Evolutionary conservation across 2,797 vertebrate species (phyloP).

Genomic region (Passerculus sandwichensis): DNA sequence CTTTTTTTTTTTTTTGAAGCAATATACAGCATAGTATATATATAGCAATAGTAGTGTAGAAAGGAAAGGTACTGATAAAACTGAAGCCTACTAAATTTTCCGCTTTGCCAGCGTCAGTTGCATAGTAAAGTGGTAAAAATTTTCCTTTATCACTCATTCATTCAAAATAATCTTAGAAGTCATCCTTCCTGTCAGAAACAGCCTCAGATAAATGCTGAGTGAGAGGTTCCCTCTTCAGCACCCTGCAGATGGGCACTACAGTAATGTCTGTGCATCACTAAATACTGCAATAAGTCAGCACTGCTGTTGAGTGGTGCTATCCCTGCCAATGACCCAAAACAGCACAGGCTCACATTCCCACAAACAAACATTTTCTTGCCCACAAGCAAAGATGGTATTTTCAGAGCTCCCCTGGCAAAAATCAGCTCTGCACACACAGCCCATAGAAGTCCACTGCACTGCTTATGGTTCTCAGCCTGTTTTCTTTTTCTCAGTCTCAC

Average conservation of each 20-base stretch:
- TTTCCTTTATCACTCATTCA: background rate
- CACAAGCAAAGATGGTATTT: background rate
- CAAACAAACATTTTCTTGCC: background rate
- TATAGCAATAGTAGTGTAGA: background rate
- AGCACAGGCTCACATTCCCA: background rate
- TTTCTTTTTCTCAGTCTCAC: background rate
- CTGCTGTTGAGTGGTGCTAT: background rate
- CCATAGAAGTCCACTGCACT: rapidly evolving
- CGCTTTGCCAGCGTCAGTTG: background rate
- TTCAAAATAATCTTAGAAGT: background rate
- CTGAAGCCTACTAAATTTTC: background rate
- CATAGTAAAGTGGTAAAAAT: background rate
- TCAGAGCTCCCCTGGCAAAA: background rate
- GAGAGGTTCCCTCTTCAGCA: background rate
- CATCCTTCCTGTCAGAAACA: background rate
- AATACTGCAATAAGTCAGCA: background rate
- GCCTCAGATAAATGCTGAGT: background rate
- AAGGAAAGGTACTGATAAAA: background rate
- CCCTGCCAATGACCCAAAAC: background rate
- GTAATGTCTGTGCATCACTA: background rate
- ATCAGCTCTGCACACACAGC: background rate
- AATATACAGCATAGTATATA: background rate
- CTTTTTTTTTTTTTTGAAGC: background rate
- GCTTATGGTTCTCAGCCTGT: background rate
- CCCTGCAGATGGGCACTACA: background rate